Evolutionary conservation across 1,140 invertebrate genomes (phyloP).

Genomic region (Hestina assimilis): DNA sequence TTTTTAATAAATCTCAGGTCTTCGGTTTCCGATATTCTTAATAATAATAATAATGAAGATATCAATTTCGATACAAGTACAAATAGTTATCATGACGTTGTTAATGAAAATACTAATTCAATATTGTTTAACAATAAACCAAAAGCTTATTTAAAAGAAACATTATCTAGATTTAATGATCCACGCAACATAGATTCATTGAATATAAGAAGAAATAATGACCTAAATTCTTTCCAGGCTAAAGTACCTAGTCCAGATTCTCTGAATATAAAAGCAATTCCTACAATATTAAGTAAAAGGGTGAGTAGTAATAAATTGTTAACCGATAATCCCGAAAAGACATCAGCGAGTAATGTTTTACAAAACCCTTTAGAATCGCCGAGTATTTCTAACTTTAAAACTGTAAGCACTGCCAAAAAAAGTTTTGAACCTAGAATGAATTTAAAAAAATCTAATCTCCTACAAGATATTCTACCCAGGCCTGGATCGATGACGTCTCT

Average conservation of each 20-base stretch:
- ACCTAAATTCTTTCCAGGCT: constrained; percentile 30
- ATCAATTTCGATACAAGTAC: background rate
- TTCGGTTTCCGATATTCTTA: constrained; percentile 1
- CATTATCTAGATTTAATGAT: background rate
- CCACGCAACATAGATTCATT: background rate
- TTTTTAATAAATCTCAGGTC: constrained; percentile 12
- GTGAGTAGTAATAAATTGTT: background rate
- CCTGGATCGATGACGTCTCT: background rate
- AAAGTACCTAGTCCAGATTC: constrained; percentile 39
- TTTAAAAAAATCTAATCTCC: constrained; percentile 1
- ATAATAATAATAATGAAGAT: constrained; percentile 8
- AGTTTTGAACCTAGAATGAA: background rate
- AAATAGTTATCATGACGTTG: no score
- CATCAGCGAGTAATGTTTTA: background rate
- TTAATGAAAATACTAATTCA: background rate
- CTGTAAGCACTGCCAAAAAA: background rate
- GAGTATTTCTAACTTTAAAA: background rate
- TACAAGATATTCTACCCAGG: background rate
- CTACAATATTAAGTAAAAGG: constrained; percentile 22
- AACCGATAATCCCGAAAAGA: background rate
- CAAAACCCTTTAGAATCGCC: background rate
- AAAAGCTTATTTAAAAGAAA: background rate
- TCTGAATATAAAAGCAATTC: constrained; percentile 34
- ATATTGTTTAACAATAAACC: background rate
- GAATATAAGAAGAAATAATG: background rate